These are phyloP conservation scores for Psophia crepitans DNA, from an alignment of 2,113 vertebrate genomes.

Conservation along the genomic window DNA sequence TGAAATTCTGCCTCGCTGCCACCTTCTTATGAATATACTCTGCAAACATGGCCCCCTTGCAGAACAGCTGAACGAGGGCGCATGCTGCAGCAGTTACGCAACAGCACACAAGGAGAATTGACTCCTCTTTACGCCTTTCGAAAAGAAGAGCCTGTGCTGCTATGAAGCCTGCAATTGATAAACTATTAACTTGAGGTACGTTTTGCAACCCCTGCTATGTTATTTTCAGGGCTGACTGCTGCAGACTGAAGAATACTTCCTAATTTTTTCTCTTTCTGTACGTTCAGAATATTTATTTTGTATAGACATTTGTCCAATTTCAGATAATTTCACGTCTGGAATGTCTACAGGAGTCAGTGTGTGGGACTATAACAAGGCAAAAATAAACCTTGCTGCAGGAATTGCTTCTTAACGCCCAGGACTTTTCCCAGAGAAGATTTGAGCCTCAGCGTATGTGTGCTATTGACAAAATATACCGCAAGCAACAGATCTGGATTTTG, in stretches of 20 bases:
- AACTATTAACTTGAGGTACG: neutral
- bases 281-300: neutral
- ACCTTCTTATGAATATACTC: neutral
- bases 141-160: neutral
- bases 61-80: neutral
- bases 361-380: neutral
- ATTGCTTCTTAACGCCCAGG: neutral
- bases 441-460: neutral
- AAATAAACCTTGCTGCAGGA: neutral
- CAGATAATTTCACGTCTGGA: conserved; percentile 26
- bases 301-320: neutral
- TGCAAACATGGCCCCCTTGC: neutral
- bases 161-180: neutral
- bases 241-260: neutral
- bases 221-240: neutral
- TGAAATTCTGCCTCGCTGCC: neutral
- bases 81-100: rapidly evolving
- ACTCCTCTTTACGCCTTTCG: neutral
- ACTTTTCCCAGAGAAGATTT: neutral
- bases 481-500: neutral
- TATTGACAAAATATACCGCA: neutral
- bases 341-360: neutral
- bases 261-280: neutral
- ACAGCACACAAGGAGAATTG: rapidly evolving
- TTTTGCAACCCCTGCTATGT: neutral